A percentile compares a stretch with the other conserved stretches of the same genome.
Evolutionary conservation across 2,113 vertebrate species (phyloP).

Genomic region (Tachycineta bicolor): DNA sequence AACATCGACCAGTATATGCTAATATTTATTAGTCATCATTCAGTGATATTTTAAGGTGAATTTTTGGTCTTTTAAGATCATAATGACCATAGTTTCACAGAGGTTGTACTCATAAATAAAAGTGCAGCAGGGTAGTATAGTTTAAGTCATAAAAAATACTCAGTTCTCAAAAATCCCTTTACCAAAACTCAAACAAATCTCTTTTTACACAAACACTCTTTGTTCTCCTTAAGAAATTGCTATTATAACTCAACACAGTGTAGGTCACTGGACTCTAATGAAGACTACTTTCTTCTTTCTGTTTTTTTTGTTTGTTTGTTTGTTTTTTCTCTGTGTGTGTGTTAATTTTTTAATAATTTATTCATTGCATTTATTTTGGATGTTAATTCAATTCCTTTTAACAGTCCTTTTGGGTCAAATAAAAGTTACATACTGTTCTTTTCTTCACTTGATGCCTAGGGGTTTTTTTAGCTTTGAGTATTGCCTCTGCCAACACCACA

Average conservation of each 20-base stretch:
- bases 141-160: background rate
- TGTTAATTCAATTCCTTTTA: background rate
- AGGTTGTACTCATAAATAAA: background rate
- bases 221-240: background rate
- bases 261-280: background rate
- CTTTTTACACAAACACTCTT: background rate
- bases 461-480: background rate
- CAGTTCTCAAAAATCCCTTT: background rate
- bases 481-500: background rate
- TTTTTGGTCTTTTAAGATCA: background rate
- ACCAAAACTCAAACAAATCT: background rate
- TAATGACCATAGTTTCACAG: background rate
- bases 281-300: background rate
- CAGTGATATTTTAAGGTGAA: background rate
- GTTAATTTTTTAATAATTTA: background rate
- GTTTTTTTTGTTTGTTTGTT: background rate
- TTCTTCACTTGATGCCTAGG: background rate
- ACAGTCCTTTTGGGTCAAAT: background rate
- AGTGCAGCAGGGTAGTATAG: fast-evolving
- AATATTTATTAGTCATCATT: background rate
- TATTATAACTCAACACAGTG: background rate
- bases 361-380: background rate
- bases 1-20: background rate
- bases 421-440: background rate
- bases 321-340: too few species aligned